Conservation (phyloP, 1,140 invertebrate species). For the Meloidogyne exigua region DNA sequence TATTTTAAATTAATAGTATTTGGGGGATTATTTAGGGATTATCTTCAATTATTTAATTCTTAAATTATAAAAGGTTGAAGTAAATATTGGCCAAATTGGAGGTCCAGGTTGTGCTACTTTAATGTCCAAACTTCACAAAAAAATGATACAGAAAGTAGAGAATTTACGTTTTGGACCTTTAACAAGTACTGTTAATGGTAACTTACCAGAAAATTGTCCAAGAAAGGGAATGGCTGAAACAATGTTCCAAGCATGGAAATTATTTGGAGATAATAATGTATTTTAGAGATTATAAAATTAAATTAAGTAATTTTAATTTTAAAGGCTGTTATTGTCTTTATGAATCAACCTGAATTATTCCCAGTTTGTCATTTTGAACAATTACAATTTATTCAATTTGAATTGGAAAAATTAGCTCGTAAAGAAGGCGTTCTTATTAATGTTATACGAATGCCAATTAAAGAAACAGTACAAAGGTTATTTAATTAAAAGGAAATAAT, state of each 20-base stretch:
- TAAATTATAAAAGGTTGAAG: conserved; percentile 76
- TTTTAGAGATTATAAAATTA: neutral
- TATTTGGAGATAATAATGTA: neutral
- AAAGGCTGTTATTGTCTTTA: conserved; percentile 78
- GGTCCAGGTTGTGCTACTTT: conserved; percentile 82
- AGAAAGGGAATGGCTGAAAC: conserved; percentile 43
- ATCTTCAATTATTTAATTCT: conserved; percentile 2
- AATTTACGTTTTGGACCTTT: conserved; percentile 11
- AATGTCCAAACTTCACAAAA: conserved; percentile 53
- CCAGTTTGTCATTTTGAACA: conserved; percentile 28
- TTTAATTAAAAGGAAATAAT: neutral
- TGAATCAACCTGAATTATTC: conserved; percentile 62
- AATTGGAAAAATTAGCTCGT: conserved; percentile 69
- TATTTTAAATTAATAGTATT: too few species aligned
- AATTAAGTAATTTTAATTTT: conserved; percentile 1
- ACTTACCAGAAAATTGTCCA: conserved; percentile 50
- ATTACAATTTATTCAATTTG: conserved; percentile 67
- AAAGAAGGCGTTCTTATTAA: conserved; percentile 67
- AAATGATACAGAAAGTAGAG: conserved; percentile 31
- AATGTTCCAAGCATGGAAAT: conserved; percentile 50
- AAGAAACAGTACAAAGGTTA: conserved; percentile 64
- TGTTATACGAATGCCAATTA: conserved; percentile 74
- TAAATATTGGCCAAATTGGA: conserved; percentile 90
- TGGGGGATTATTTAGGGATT: neutral
- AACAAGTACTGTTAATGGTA: neutral